Evolutionary conservation across 2,797 vertebrate species (phyloP), one percentile per base, ranked within the genome.

Genomic region (Alfaro cultratus): DNA sequence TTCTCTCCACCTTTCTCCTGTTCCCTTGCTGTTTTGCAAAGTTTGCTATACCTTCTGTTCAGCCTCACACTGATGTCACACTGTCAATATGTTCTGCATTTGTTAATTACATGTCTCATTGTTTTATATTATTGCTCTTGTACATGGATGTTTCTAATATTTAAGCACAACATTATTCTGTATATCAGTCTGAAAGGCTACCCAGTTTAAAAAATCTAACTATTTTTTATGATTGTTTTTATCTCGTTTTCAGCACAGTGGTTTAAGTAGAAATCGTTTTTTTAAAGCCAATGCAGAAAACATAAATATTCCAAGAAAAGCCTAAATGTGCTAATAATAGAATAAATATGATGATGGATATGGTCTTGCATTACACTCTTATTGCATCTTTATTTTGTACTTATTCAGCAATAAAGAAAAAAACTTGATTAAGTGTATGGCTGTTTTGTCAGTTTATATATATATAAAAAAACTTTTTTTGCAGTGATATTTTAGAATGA

Each of bases 141-240:
- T 81, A 74, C 72, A 57, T 31, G 29, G 0, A 68, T 76, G 8
- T 62, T 85, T 70, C 26, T 78, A 57, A 83, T 75, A 15, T 77
- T 79, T 75, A 47, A 41, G 11, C 15, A 51, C 13, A 29, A 1
- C 18, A 21, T 18, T 67, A 21, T 18, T 13, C 31, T 36, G 34
- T 39, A 15, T 70, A 47, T n/a, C 8, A 34, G 13, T 77, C 46
- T 72, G 16, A 67, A 70, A 57, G 2, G n/a, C 45, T 21, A 64
- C 34, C 57, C 68, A 76, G 46, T 55, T 81, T 80, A n/a, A 80
- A 6, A 70, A 84, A 73, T 79, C 39, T 75, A 88, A 47, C 5
- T 0, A 55, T 41, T 49, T 84, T 77, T 5, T 60, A 4, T 77
- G 64, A 60, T 51, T 36, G 55, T n/a, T 51, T 0, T 47, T 3